Base-by-base conservation (phyloP, 2,113 vertebrate genomes). In the Nettapus auritus region DNA sequence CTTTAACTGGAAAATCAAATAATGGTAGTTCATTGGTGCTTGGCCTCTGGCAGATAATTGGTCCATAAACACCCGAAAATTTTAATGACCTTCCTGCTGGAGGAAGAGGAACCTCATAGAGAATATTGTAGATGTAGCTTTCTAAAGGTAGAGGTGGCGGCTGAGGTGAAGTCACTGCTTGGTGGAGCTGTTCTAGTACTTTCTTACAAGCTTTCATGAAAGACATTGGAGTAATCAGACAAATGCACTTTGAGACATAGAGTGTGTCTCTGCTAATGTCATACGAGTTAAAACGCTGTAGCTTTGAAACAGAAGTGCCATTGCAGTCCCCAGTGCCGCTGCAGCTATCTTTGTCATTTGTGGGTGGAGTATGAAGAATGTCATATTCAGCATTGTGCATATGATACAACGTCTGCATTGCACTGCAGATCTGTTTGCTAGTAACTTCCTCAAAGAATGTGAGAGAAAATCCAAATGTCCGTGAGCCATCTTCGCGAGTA, bases 321-420 rank as follows among this genome's bases (percentile, higher is more conserved):
- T 98, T 98, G 62, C 98, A 98, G 78, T 99, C 99, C 80, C 98
- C 97, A 34, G 98, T 95, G 87, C 91, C 93, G 97, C 96, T 97
- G 78, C 91, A 96, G 96, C 92, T 97, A 69, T 97, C 98, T 94
- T 76, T 97, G 84, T 97, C 97, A 64, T 97, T 97, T 79, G 82
- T 85, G 83, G 97, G 97, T 86, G 83, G 98, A 96, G 98, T 97
- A 96, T 98, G 98, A 88, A 99, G 98, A 94, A 99, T 99, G 97
- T 99, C 99, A 79, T 99, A 99, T 91, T 99, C 99, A 36, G 99
- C 99, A 22, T 99, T 99, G 98, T 99, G 99, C 99, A 99, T 99
- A 95, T 99, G 99, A 97, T 99, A 99, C 70, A 99, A 98, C 2
- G 99, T 99, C 98, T 99, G 99, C 99, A 99, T 99, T 68, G 99